These are phyloP conservation scores for Andrena hattorfiana DNA, from an alignment of 2,888 invertebrate species.

Conservation along the genomic window DNA sequence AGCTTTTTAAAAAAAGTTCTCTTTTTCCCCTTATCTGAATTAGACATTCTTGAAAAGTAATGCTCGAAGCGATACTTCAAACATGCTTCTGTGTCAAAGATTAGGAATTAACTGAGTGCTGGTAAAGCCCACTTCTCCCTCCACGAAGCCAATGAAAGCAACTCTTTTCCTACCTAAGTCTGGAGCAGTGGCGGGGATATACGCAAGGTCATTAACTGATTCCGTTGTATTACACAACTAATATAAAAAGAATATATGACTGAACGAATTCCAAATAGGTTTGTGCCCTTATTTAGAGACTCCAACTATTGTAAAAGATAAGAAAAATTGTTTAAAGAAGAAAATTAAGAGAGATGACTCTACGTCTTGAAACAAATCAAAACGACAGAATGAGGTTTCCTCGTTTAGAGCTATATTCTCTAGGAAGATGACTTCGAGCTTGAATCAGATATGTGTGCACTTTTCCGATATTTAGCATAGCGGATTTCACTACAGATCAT, in stretches of 20 bases:
- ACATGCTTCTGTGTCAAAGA: slow-evolving; percentile 30
- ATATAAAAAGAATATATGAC: slow-evolving; percentile 33
- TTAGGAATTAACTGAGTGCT: slow-evolving; percentile 44
- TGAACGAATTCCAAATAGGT: slow-evolving; percentile 3
- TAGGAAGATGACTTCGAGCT: no score
- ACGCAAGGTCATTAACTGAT: slow-evolving; percentile 59
- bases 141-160: slow-evolving; percentile 16
- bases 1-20: slow-evolving; percentile 68
- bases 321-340: not conserved
- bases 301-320: not conserved
- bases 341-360: not conserved
- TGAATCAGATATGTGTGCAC: not conserved
- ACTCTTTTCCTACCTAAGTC: slow-evolving; percentile 32
- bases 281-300: not conserved
- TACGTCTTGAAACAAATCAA: not conserved
- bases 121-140: slow-evolving; percentile 30
- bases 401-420: no score
- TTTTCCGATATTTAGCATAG: not conserved
- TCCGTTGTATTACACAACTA: slow-evolving; percentile 45
- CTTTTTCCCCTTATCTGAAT: slow-evolving; percentile 45
- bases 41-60: slow-evolving; percentile 52
- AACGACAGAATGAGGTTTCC: not conserved
- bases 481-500: no score
- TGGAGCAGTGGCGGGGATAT: slow-evolving; percentile 57
- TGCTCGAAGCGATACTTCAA: slow-evolving; percentile 7